These are phyloP conservation scores for Drosophila hawaiiensis DNA, from an alignment of 2,888 invertebrate species.

Conservation along the genomic window DNA sequence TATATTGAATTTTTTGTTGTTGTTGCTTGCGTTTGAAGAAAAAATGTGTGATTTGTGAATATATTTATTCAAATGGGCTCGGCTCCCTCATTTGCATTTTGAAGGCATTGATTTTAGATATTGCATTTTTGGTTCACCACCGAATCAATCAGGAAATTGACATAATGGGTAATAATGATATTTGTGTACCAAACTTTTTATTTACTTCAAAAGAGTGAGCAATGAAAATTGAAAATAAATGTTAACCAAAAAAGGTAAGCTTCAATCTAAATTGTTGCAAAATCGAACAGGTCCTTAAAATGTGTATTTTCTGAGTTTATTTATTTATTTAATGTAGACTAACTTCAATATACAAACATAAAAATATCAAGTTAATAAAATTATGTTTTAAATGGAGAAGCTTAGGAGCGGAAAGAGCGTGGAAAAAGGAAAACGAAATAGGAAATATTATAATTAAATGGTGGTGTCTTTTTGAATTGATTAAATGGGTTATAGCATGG, in stretches of 20 bases:
- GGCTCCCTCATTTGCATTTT: constrained; percentile 37
- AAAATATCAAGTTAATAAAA: background rate
- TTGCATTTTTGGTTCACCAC: constrained; percentile 5
- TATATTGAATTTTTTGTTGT: constrained; percentile 62
- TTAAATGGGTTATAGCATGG: background rate
- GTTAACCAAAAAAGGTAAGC: background rate
- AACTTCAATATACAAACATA: background rate
- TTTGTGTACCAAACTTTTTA: background rate
- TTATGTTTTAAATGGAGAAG: background rate
- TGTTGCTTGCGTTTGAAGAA: constrained; percentile 29
- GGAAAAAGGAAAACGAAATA: background rate
- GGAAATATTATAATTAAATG: background rate
- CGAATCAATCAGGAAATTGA: constrained; percentile 20
- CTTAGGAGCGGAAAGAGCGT: too few species aligned
- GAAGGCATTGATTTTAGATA: constrained; percentile 56
- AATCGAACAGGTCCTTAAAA: background rate
- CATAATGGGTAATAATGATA: constrained; percentile 24
- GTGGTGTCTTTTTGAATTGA: too few species aligned
- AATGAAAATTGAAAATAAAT: background rate
- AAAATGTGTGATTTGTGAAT: constrained; percentile 65
- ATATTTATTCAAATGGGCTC: constrained; percentile 65
- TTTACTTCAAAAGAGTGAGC: background rate
- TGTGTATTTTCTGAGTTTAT: background rate
- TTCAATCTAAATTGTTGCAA: background rate
- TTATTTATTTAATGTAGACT: background rate